Base-by-base conservation (phyloP, 2,888 invertebrate species). In the Drosophila glabriapex region DNA sequence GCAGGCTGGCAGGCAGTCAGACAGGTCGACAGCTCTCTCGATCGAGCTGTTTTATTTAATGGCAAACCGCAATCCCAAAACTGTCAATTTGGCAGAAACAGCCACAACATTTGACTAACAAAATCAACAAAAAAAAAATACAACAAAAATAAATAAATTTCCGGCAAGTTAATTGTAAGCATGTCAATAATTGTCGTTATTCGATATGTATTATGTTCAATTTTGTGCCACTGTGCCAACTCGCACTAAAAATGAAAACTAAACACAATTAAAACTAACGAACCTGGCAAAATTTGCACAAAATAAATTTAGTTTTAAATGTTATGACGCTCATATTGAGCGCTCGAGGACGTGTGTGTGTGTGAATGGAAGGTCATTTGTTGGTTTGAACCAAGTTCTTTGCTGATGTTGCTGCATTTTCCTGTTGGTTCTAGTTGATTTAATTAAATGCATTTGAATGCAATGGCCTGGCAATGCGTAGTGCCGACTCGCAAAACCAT, bases 401-500 rank as follows among this genome's bases (percentile, higher is more conserved):
- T 43, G 70, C 39, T 77, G 71, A 46, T 72, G 77, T 29, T 83
- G 80, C 73, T 77, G 87, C 80, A 85, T 70, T 85, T 85, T 83
- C 75, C 76, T 83, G 81, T 87, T 87, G 85, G 85, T 83, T 81
- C 82, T 82, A 87, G 87, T 88, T 91, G 91, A 90, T 91, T 90
- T 91, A 90, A 91, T 91, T 91, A 91, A 91, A 91, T 87, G 90
- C 82, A 88, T 91, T 91, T 88, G 91, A 88, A 90, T 91, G 83
- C 83, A 91, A 78, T 83, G 87, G 85, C 84, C 84, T 79, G 82
- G 72, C 68, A 85, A 77, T 82, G 77, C 82, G 73, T 80, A 76
- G 67, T 68, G 81, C 53, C 75, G 69, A 74, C 83, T 82, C 72
- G 80, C 65, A 54, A 77, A 78, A 76, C 72, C 80, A 74, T 80